A percentile compares a stretch with the other conserved stretches of the same genome.
These are phyloP conservation scores for Heterodera schachtii DNA, from an alignment of 1,140 invertebrate species.

Conservation along the genomic window DNA sequence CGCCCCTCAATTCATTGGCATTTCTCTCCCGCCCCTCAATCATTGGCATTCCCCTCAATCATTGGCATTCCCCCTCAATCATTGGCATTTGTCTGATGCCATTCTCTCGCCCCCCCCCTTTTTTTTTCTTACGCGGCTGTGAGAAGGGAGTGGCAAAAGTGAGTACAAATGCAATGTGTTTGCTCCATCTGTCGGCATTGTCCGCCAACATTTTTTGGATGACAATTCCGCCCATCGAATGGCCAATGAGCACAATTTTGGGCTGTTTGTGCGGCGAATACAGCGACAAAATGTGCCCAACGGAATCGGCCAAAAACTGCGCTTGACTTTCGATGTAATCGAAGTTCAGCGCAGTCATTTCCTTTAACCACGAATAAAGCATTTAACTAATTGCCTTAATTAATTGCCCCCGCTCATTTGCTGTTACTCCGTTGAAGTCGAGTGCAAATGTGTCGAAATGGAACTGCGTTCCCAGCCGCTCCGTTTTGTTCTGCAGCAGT, in stretches of 20 bases:
- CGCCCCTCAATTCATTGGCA: no score
- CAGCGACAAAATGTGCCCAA: slow-evolving; percentile 38
- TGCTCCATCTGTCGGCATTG: background rate
- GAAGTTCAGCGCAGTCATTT: slow-evolving; percentile 51
- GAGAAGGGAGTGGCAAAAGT: slow-evolving; percentile 46
- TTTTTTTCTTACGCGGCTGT: slow-evolving; percentile 44
- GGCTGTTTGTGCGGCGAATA: slow-evolving; percentile 26
- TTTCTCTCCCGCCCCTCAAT: no score
- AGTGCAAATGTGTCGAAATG: slow-evolving; percentile 54
- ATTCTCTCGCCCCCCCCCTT: no score
- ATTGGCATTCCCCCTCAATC: no score
- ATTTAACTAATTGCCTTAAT: slow-evolving; percentile 21
- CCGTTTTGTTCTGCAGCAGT: slow-evolving; percentile 54
- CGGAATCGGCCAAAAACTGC: slow-evolving; percentile 36
- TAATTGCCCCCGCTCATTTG: no score
- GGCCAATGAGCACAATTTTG: slow-evolving; percentile 51
- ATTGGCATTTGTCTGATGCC: no score
- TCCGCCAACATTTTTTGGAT: slow-evolving; percentile 26
- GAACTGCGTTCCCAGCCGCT: slow-evolving; percentile 38
- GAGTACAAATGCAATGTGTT: slow-evolving; percentile 41
- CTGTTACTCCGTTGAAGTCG: slow-evolving; percentile 51
- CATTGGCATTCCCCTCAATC: no score
- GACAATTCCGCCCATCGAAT: slow-evolving; percentile 58
- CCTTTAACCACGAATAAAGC: slow-evolving; percentile 27
- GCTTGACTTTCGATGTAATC: slow-evolving; percentile 40